Evolutionary conservation across 2,888 invertebrate species (phyloP).

Genomic region (Temnothorax unifasciatus): DNA sequence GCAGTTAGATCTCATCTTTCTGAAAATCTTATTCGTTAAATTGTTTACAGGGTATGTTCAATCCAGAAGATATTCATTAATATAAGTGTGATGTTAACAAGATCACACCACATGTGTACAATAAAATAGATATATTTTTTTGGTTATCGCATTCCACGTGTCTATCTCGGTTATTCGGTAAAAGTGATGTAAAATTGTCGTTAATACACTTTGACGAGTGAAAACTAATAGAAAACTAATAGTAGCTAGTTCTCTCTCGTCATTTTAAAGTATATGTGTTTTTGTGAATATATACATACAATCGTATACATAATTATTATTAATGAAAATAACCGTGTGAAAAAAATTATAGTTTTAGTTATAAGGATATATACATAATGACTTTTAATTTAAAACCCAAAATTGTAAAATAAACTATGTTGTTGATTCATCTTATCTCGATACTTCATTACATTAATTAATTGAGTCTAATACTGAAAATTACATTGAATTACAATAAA

Average conservation of each 20-base stretch:
- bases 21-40: conserved; percentile 2
- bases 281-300: not conserved
- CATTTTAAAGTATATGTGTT: not conserved
- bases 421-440: not conserved
- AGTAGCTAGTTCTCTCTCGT: not conserved
- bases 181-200: conserved; percentile 35
- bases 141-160: conserved; percentile 40
- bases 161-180: conserved; percentile 52
- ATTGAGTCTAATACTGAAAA: conserved; percentile 1
- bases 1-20: not conserved
- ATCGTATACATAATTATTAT: not conserved
- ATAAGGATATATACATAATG: not conserved
- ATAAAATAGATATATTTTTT: conserved; percentile 3
- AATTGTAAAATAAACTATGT: not conserved
- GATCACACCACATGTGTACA: conserved; percentile 43
- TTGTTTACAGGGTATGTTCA: conserved; percentile 94
- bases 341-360: not conserved
- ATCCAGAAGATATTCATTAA: conserved; percentile 91
- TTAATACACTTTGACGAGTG: conserved; percentile 7
- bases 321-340: not conserved
- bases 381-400: conserved; percentile 3
- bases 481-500: conserved; percentile 1
- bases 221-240: not conserved
- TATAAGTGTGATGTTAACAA: conserved; percentile 28
- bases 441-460: not conserved